Evolutionary conservation across 2,888 invertebrate genomes (phyloP), one percentile per base, ranked within the genome.

Genomic region (Argyresthia albistria): DNA sequence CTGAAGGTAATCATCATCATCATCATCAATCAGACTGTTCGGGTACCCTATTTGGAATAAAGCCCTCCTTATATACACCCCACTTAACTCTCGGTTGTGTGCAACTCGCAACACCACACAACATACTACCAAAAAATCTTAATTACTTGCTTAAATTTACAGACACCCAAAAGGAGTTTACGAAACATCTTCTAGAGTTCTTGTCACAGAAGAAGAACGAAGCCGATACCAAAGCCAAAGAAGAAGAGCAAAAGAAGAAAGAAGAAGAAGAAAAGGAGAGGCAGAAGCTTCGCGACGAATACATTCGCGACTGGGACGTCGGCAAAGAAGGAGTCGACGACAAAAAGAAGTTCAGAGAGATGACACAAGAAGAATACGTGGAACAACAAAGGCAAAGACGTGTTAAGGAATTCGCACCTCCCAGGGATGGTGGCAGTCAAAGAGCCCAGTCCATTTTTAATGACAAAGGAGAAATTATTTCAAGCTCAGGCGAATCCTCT

Each of bases 341-440:
- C 0, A 78, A 89, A 55, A 86, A 70, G 64, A 80, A 76, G 59
- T 87, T 86, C 58, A 70, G 64, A 62, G 90, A 91, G 67, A 91
- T 93, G 88, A 88, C 91, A 0, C 94, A 95, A 81, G 92, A 93
- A 67, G 93, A 94, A 74, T 95, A 94, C 90, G 89, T 93, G 8
- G 89, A 92, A 57, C 92, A 93, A 64, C 91, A 94, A 69, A 89
- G 97, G 58, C 80, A 82, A 52, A 92, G 94, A 66, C 88, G 97
- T 58, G 81, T 88, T 25, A 67, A 88, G 0, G 95, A 96, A 72
- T 97, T 97, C 79, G 96, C 95, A 0, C 97, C 97, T 4, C 89
- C 89, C 2, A 63, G 71, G 60, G 53, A 68, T 6, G 58, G 66
- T 1, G 61, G 61, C 10, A 65, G 62, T 16, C 60, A 58, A n/a